Base-by-base conservation (phyloP, 1,140 invertebrate species). In the Sarcophaga peregrina region DNA sequence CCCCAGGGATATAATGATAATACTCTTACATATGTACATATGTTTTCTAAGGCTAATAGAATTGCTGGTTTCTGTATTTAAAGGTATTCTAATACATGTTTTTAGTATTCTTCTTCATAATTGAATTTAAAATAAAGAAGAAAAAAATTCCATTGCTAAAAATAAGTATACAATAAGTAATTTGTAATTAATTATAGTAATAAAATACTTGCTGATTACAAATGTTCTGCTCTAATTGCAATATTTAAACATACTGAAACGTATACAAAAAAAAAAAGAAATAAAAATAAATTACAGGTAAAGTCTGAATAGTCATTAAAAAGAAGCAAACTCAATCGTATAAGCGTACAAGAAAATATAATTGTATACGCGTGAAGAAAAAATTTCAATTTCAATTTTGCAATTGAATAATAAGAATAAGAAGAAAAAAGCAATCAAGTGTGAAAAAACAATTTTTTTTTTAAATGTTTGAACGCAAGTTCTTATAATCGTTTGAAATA, bases 141-240 rank as follows among this genome's bases (percentile, higher is more conserved):
- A 37, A 37, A 37, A 37, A 37, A 37, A n/a, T n/a, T 4, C 25
- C 1, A 37, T 37, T 37, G 25, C 25, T 37, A 37, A 37, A 37
- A 37, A 37, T 37, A 37, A 37, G 4, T 37, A 1, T 37, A 37
- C 25, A 37, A 4, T 37, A 37, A 1, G 25, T 37, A 37, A 37
- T 37, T 37, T 37, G 54, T 58, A 58, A 58, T 58, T 58, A 73
- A 76, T 76, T 46, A 76, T 76, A 47, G 74, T 47, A 76, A 76
- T 76, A 76, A 76, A 76, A 76, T 76, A 76, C 47, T 76, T 76
- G 74, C 47, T 76, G 47, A 76, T 76, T 76, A 76, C 74, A 76
- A 76, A 76, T 47, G 74, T 76, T 76, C 74, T 76, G 74, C 74
- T 76, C 74, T 76, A 76, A 76, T 76, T 76, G 74, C 74, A 76